Conservation (phyloP, 1,140 invertebrate species). For the Caenorhabditis elegans region DNA sequence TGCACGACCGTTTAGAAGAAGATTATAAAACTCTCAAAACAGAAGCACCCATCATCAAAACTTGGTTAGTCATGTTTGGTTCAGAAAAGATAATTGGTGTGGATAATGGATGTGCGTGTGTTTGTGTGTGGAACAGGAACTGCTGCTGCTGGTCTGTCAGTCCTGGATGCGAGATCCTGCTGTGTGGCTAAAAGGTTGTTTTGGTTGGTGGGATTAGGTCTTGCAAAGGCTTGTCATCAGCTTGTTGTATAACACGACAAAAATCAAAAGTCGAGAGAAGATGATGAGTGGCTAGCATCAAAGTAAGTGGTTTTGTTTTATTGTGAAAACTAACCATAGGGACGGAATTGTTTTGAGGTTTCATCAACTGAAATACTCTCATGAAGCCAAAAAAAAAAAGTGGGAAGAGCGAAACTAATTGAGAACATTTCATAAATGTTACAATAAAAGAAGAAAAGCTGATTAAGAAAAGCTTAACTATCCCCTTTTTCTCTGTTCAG, state of each 20-base stretch:
- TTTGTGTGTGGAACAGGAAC: slow-evolving; percentile 15
- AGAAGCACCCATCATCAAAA: slow-evolving; percentile 30
- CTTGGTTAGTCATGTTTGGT: slow-evolving; percentile 29
- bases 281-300: too few species aligned
- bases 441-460: too few species aligned
- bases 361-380: too few species aligned
- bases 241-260: not conserved
- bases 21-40: slow-evolving; percentile 28
- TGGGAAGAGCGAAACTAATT: too few species aligned
- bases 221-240: not conserved
- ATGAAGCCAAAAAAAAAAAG: too few species aligned
- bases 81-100: slow-evolving; percentile 32
- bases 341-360: too few species aligned
- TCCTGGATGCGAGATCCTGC: slow-evolving; percentile 17
- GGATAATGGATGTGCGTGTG: slow-evolving; percentile 25
- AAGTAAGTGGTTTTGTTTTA: not conserved
- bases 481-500: too few species aligned
- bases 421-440: too few species aligned
- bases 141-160: not conserved
- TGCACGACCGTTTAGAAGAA: not conserved
- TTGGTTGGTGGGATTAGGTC: slow-evolving; percentile 2
- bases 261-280: not conserved
- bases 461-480: too few species aligned
- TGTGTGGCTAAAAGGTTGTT: slow-evolving; percentile 10
- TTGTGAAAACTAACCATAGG: too few species aligned